Percentiles rank a stretch among this genome's conserved stretches.
Evolutionary conservation across 2,888 invertebrate genomes (phyloP).

Genomic region (Pterostichus madidus): DNA sequence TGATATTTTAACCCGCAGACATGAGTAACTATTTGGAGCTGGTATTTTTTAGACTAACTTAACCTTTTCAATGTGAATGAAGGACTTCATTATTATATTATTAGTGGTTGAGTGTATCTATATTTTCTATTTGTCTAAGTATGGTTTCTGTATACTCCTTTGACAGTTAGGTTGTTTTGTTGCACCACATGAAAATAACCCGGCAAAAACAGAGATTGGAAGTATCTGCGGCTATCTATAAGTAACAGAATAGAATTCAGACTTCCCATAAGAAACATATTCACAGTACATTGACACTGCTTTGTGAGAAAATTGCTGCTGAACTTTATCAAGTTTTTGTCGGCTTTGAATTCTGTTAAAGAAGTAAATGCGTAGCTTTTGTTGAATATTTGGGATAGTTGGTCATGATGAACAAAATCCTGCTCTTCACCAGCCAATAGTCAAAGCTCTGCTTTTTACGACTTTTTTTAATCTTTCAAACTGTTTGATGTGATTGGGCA

Average conservation of each 20-base stretch:
- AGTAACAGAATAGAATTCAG: constrained; percentile 26
- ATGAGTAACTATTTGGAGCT: background rate
- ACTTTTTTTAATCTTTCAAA: constrained; percentile 41
- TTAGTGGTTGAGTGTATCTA: background rate
- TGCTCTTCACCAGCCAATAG: constrained; percentile 19
- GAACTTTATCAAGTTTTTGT: constrained; percentile 28
- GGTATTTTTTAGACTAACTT: background rate
- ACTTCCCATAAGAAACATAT: constrained; percentile 16
- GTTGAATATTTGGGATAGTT: constrained; percentile 51
- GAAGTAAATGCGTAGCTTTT: constrained; percentile 34
- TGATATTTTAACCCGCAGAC: constrained; percentile 5
- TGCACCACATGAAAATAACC: constrained; percentile 8
- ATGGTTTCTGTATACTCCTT: background rate
- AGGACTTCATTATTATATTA: background rate
- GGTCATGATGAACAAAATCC: constrained; percentile 42
- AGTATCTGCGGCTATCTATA: constrained; percentile 26
- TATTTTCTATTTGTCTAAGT: background rate
- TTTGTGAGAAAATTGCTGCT: constrained; percentile 36
- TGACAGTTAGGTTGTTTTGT: constrained; percentile 1
- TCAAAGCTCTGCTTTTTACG: constrained; percentile 19
- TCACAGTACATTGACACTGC: constrained; percentile 39
- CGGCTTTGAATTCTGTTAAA: constrained; percentile 30
- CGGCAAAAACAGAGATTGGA: constrained; percentile 34
- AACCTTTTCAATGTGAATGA: too few relatives aligned
- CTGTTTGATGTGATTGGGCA: constrained; percentile 27